These are phyloP conservation scores for Mycteria americana DNA, from an alignment of 2,797 vertebrate species.

Conservation along the genomic window DNA sequence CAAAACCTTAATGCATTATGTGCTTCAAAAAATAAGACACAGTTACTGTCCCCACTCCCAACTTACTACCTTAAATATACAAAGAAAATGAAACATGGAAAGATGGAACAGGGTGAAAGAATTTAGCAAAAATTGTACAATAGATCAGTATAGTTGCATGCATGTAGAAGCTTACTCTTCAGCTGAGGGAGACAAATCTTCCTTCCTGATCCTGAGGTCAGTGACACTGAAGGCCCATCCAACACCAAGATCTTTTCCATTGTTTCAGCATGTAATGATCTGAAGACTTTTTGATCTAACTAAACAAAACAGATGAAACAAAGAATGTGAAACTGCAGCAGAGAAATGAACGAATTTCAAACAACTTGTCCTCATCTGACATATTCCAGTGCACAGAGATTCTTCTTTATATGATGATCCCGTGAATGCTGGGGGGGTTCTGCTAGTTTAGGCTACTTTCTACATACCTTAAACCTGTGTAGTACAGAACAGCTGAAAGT, in stretches of 20 bases:
- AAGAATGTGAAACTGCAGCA: not conserved
- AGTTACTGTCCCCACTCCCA: not conserved
- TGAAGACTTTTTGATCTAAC: not conserved
- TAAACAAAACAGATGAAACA: not conserved
- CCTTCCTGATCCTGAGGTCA: not conserved
- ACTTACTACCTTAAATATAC: fast-evolving
- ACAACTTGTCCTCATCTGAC: not conserved
- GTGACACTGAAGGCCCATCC: too few relatives aligned
- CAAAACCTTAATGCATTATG: not conserved
- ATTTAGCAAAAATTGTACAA: not conserved
- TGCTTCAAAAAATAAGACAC: not conserved
- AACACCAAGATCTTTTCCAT: not conserved
- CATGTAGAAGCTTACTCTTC: not conserved
- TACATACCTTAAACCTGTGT: not conserved
- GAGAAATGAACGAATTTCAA: not conserved
- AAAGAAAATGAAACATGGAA: not conserved
- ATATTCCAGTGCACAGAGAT: not conserved
- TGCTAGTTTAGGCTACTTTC: not conserved
- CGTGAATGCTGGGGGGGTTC: not conserved
- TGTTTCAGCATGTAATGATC: not conserved
- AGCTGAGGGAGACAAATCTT: not conserved
- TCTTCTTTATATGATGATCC: not conserved
- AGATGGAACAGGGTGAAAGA: not conserved
- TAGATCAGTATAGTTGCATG: not conserved
- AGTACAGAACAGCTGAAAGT: not conserved